Base-by-base conservation (phyloP, 2,888 invertebrate species). In the Chalcis sispes region DNA sequence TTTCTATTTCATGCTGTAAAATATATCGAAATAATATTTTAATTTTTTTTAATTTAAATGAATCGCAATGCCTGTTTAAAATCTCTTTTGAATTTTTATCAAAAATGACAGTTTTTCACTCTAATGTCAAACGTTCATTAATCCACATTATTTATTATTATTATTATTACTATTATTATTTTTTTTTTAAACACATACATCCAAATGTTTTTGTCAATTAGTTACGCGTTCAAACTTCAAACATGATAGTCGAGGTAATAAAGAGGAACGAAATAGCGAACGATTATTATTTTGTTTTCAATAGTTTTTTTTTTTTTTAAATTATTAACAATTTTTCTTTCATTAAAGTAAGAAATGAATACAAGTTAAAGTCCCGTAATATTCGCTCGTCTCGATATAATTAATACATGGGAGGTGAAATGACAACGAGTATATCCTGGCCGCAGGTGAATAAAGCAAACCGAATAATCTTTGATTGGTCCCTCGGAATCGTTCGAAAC, bases 401-500 rank as follows among this genome's bases (percentile, higher is more conserved):
- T 46, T 46, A n/a, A 3, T 36, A 36, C 4, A 36, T 36, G 36
- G 36, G n/a, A 36, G 10, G 10, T 36, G 36, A 36, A 36, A 36
- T 36, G 36, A 36, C 36, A 36, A 36, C 4, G 10, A 36, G 36
- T 4, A 36, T n/a, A n/a, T n/a, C n/a, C n/a, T n/a, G n/a, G n/a
- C n/a, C n/a, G n/a, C n/a, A 36, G 5, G 23, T 13, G 25, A 54
- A 54, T 5, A 10, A 54, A 58, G 2, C 15, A 29, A 0, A 58
- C 8, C 18, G 10, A 58, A 8, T 29, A n/a, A 15, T 58, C 7
- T 5, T 36, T 59, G 36, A 36, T 59, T 59, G 59, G 59, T 59
- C 59, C 59, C 58, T 36, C 23, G 59, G 59, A 59, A 59, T 59
- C 59, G n/a, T 10, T 58, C 20, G 58, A 58, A 58, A 58, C 58